Conservation (phyloP, 2,888 invertebrate species). For the Pristionchus entomophagus region DNA sequence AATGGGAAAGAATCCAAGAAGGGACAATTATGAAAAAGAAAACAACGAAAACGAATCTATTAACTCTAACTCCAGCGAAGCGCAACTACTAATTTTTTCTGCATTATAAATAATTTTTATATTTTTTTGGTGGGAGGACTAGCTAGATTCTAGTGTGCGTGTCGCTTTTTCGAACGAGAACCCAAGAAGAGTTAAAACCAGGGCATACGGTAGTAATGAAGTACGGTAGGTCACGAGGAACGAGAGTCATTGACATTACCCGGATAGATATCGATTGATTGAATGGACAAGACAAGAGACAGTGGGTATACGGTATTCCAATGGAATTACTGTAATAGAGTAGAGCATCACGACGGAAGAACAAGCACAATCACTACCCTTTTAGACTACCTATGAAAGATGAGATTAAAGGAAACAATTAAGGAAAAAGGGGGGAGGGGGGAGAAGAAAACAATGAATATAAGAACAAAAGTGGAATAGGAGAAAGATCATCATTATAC, state of each 20-base stretch:
- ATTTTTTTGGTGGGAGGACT: constrained; percentile 36
- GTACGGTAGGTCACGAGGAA: constrained; percentile 30
- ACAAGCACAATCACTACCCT: constrained; percentile 38
- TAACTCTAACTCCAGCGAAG: not conserved
- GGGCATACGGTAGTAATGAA: not conserved
- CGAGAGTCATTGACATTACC: constrained; percentile 31
- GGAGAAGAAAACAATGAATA: not conserved
- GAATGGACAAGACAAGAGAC: constrained; percentile 12
- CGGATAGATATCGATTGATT: constrained; percentile 25
- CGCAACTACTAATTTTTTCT: constrained; percentile 32
- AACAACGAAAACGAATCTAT: constrained; percentile 38
- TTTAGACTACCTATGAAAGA: constrained; percentile 15
- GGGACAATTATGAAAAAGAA: not conserved
- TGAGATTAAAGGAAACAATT: not conserved
- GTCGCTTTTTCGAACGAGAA: not conserved
- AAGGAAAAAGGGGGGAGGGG: not conserved
- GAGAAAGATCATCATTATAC: constrained; percentile 29
- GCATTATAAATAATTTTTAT: constrained; percentile 32
- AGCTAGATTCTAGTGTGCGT: constrained; percentile 33
- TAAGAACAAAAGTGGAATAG: not conserved
- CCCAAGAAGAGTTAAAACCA: not conserved
- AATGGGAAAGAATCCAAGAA: constrained; percentile 9
- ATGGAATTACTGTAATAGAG: not conserved
- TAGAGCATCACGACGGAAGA: constrained; percentile 35
- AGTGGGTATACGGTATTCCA: not conserved